Conservation (phyloP, 2,797 vertebrate genomes). For the Mycteria americana region DNA sequence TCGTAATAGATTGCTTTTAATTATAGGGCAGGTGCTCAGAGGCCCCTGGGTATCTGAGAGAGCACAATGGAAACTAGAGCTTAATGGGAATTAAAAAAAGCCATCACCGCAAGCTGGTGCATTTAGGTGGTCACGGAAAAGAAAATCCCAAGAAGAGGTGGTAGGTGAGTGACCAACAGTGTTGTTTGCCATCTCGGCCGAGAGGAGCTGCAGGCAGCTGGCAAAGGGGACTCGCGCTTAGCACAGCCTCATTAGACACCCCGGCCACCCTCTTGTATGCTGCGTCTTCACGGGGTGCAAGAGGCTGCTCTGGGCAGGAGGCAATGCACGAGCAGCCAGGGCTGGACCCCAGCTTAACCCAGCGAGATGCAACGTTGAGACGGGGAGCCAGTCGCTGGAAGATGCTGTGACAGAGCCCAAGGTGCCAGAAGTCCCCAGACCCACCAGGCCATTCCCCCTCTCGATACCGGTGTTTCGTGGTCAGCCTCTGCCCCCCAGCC, state of each 20-base stretch:
- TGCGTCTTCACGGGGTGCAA: fast-evolving
- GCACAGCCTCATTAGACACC: not conserved
- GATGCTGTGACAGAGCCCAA: not conserved
- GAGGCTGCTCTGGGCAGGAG: not conserved
- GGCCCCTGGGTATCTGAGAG: not conserved
- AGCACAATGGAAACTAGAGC: not conserved
- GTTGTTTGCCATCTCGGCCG: not conserved
- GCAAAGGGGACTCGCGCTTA: not conserved
- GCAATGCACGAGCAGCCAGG: fast-evolving
- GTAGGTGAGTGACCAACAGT: fast-evolving
- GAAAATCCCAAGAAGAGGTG: not conserved
- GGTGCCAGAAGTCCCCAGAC: not conserved
- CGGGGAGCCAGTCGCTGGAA: not conserved
- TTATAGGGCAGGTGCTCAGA: not conserved
- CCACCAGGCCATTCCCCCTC: not conserved
- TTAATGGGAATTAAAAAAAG: not conserved
- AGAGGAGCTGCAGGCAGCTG: not conserved
- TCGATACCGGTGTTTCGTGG: fast-evolving
- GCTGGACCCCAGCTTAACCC: not conserved
- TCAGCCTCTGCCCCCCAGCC: not conserved
- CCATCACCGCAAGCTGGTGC: not conserved
- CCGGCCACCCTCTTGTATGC: too few relatives aligned
- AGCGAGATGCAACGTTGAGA: fast-evolving
- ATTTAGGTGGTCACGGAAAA: not conserved
- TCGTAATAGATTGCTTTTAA: conserved; percentile 22